Percentiles rank a stretch among this genome's conserved stretches.
Conservation (phyloP, 2,113 vertebrate genomes). For the Corythornis madagascariensis region DNA sequence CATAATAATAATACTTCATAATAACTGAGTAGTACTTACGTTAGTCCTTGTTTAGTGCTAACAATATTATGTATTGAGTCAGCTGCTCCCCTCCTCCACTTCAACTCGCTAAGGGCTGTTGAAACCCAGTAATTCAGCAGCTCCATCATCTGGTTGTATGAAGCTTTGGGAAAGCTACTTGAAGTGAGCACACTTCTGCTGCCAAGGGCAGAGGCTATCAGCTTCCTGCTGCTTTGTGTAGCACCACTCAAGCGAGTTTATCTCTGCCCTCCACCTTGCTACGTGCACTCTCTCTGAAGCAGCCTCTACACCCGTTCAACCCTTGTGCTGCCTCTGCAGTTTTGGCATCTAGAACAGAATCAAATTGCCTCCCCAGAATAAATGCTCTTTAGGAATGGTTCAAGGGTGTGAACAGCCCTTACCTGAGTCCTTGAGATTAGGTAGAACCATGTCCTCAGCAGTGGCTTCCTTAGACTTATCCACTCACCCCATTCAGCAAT, state of each 20-base stretch:
- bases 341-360: not conserved
- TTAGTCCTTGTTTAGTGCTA: not conserved
- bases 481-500: not conserved
- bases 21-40: not conserved
- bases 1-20: not conserved
- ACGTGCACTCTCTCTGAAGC: not conserved
- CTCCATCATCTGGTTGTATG: slow-evolving; percentile 12
- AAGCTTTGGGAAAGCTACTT: not conserved
- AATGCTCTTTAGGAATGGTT: not conserved
- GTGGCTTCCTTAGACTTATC: not conserved
- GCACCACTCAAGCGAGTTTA: not conserved
- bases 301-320: not conserved
- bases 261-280: not conserved
- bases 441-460: not conserved
- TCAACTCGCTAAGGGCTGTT: not conserved
- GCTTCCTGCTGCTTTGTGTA: not conserved
- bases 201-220: not conserved
- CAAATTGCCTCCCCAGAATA: not conserved
- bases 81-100: not conserved
- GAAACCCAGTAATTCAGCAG: slow-evolving; percentile 15
- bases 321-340: not conserved
- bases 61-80: not conserved
- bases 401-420: not conserved
- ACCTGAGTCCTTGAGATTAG: not conserved
- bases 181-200: not conserved